Evolutionary conservation across 1,140 invertebrate species (phyloP).

Genomic region (Babylonia areolata): DNA sequence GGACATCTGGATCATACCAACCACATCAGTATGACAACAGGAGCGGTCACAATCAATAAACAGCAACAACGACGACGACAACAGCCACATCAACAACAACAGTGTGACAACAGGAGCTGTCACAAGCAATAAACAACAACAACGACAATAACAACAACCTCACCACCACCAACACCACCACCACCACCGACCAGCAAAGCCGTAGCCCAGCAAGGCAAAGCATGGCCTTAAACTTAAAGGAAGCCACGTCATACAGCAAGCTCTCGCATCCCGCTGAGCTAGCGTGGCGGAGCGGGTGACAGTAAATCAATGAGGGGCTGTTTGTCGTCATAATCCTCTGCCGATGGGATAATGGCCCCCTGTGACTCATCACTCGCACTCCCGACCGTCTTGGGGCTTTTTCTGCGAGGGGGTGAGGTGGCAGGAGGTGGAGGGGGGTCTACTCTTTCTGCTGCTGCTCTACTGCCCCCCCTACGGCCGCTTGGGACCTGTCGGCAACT

Average conservation of each 20-base stretch:
- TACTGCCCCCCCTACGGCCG: background rate
- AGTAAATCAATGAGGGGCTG: constrained; percentile 5
- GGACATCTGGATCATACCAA: too few relatives aligned
- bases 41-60: too few relatives aligned
- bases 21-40: too few relatives aligned
- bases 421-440: too few relatives aligned
- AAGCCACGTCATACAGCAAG: too few relatives aligned
- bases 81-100: background rate
- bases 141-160: background rate
- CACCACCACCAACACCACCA: background rate
- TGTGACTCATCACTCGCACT: background rate
- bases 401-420: background rate
- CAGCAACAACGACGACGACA: too few relatives aligned
- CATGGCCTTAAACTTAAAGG: too few relatives aligned
- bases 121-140: background rate
- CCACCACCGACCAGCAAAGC: background rate
- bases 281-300: background rate
- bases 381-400: background rate
- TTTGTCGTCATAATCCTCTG: background rate
- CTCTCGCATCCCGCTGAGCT: background rate
- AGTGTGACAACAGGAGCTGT: background rate
- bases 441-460: background rate
- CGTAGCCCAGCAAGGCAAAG: background rate
- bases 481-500: too few relatives aligned
- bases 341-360: background rate